Evolutionary conservation across 2,888 invertebrate species (phyloP), one percentile per base, ranked within the genome.

Genomic region (Drymonia ruficornis): DNA sequence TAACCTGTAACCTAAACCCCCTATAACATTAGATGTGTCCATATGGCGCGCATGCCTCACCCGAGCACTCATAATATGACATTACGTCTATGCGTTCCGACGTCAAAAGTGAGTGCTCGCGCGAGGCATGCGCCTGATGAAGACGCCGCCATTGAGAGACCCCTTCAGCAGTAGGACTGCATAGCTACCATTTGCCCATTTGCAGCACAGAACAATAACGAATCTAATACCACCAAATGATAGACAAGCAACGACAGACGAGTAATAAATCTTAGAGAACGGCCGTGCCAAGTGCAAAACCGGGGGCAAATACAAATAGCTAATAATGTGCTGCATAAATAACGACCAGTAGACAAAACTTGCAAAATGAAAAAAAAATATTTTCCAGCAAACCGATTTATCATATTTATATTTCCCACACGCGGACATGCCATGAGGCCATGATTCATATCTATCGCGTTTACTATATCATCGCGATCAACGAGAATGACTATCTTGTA

Each of bases 391-490:
- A 67, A 56, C 6, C 40, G 58, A 63, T 61, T 62, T 55, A 59
- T 68, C 63, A 68, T 70, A 67, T 72, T 70, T 60, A 63, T 59
- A 64, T 68, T 53, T 57, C 49, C 59, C 46, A 57, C 60, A 71
- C 64, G 78, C 78, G 73, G 75, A 74, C 56, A 9, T n/a, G 6
- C 1, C 31, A 50, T 56, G 59, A 56, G 62, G 61, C 67, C 63
- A 72, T 77, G 75, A 78, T 72, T 73, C 73, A 77, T 47, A 12
- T 8, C 34, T 72, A 62, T 59, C 59, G 63, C 63, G 67, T 76
- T 73, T 72, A 76, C 74, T 72, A 67, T 68, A 72, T 65, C 56
- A 49, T 66, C 70, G 65, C 59, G 63, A 62, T 59, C 55, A 54
- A 67, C 56, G 61, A 59, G 65, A 66, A 63, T 64, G 71, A 73